Percentiles rank a stretch among this genome's conserved stretches.
Evolutionary conservation across 2,113 vertebrate species (phyloP).

Genomic region (Myodes glareolus): DNA sequence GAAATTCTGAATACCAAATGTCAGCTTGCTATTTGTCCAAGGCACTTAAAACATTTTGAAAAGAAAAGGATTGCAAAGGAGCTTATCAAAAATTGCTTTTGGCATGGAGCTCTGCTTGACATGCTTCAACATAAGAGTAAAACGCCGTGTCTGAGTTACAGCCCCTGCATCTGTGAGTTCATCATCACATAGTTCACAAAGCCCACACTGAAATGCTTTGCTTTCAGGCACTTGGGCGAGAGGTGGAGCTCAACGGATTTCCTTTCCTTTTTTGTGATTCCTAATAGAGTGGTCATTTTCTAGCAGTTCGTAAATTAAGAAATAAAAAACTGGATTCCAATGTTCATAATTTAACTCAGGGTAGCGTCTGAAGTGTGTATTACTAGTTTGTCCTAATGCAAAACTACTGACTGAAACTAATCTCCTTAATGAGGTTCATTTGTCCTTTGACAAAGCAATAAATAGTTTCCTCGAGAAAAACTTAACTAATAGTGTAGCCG

Average conservation of each 20-base stretch:
- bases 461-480: slow-evolving; percentile 86
- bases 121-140: neutral
- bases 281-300: slow-evolving; percentile 67
- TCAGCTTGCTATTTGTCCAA: slow-evolving; percentile 56
- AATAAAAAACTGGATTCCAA: slow-evolving; percentile 66
- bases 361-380: slow-evolving; percentile 78
- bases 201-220: neutral
- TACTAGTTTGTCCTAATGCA: slow-evolving; percentile 82
- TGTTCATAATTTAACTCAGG: slow-evolving; percentile 78
- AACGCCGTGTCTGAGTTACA: slow-evolving; percentile 46
- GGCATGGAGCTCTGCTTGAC: slow-evolving; percentile 5
- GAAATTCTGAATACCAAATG: slow-evolving; percentile 36
- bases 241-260: neutral
- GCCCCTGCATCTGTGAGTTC: neutral
- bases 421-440: slow-evolving; percentile 89
- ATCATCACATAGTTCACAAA: neutral
- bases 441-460: slow-evolving; percentile 87
- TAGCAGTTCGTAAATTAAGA: slow-evolving; percentile 74
- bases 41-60: slow-evolving; percentile 69
- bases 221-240: neutral
- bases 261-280: slow-evolving; percentile 47
- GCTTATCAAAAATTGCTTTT: slow-evolving; percentile 63
- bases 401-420: slow-evolving; percentile 88
- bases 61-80: slow-evolving; percentile 56
- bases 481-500: slow-evolving; percentile 85